Conservation (phyloP, 2,113 vertebrate species). For the Nothobranchius furzeri region DNA sequence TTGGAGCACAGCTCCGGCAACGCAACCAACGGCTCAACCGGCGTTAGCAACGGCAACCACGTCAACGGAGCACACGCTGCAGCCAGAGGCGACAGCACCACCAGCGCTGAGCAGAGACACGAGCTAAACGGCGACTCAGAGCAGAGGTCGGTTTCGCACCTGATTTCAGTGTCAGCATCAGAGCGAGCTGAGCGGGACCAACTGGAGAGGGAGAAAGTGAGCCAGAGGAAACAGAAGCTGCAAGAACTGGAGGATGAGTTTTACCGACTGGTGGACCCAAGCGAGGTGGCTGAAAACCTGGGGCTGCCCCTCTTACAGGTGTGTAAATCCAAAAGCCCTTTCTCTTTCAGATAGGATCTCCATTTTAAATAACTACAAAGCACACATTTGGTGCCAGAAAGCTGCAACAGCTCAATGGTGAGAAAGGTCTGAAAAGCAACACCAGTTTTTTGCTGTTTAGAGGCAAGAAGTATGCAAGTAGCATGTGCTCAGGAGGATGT, state of each 20-base stretch:
- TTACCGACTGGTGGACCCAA: conserved; percentile 90
- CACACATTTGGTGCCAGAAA: not conserved
- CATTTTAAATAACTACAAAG: conserved; percentile 2
- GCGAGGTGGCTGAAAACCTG: conserved; percentile 88
- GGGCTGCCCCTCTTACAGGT: conserved; percentile 80
- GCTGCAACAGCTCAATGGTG: conserved; percentile 18
- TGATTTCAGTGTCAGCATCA: conserved; percentile 56
- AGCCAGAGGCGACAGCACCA: conserved; percentile 30
- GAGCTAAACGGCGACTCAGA: conserved; percentile 37
- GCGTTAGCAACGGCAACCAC: conserved; percentile 42
- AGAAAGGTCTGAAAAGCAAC: conserved; percentile 19
- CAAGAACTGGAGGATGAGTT: conserved; percentile 96
- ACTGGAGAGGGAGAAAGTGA: conserved; percentile 89
- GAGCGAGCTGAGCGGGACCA: conserved; percentile 76
- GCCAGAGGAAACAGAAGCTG: conserved; percentile 92
- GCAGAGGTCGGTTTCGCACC: conserved; percentile 54
- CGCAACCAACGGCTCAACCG: conserved; percentile 9
- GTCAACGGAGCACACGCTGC: conserved; percentile 18
- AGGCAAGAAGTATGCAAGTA: conserved; percentile 13
- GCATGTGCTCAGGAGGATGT: not conserved
- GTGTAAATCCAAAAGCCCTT: not conserved
- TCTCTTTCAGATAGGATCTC: conserved; percentile 4
- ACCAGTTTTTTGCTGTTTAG: conserved; percentile 5
- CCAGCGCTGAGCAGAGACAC: conserved; percentile 26
- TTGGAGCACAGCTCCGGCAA: conserved; percentile 88